Evolutionary conservation across 2,797 vertebrate genomes (phyloP).

Genomic region (Scomberomorus guttatus): DNA sequence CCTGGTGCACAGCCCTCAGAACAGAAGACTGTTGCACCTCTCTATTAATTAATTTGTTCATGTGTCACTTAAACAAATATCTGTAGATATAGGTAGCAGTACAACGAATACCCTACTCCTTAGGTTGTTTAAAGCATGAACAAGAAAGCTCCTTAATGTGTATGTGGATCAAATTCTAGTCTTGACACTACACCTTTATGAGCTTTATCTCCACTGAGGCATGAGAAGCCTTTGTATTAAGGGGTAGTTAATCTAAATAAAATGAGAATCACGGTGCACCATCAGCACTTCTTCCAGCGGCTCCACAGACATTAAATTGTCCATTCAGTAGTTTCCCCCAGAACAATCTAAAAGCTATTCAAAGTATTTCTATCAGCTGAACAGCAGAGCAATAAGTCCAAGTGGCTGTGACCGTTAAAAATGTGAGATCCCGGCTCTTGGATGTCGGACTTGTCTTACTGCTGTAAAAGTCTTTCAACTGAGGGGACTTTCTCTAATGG

Average conservation of each 20-base stretch:
- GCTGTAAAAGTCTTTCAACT: slow-evolving; percentile 27
- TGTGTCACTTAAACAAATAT: slow-evolving; percentile 43
- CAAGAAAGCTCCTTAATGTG: slow-evolving; percentile 13
- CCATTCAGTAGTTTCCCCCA: slow-evolving; percentile 77
- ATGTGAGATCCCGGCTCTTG: slow-evolving; percentile 38
- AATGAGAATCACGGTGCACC: slow-evolving; percentile 79
- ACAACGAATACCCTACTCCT: not conserved
- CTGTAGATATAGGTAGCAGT: slow-evolving; percentile 6
- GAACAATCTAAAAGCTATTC: slow-evolving; percentile 78
- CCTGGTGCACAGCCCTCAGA: slow-evolving; percentile 17
- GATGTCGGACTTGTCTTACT: slow-evolving; percentile 21
- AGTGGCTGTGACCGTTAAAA: slow-evolving; percentile 65
- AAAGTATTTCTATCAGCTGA: slow-evolving; percentile 66
- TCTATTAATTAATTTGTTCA: slow-evolving; percentile 61
- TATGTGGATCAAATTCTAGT: slow-evolving; percentile 57
- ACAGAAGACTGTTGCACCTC: slow-evolving; percentile 33
- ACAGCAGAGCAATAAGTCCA: slow-evolving; percentile 62
- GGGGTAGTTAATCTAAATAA: slow-evolving; percentile 86
- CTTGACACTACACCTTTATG: slow-evolving; percentile 78
- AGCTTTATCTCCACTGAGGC: slow-evolving; percentile 78
- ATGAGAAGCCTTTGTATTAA: slow-evolving; percentile 79
- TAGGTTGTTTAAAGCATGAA: slow-evolving; percentile 33
- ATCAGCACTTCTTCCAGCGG: slow-evolving; percentile 80
- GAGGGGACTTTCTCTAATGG: slow-evolving; percentile 18
- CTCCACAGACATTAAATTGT: slow-evolving; percentile 83